Evolutionary conservation across 1,140 invertebrate species (phyloP).

Genomic region (Tribolium castaneum): DNA sequence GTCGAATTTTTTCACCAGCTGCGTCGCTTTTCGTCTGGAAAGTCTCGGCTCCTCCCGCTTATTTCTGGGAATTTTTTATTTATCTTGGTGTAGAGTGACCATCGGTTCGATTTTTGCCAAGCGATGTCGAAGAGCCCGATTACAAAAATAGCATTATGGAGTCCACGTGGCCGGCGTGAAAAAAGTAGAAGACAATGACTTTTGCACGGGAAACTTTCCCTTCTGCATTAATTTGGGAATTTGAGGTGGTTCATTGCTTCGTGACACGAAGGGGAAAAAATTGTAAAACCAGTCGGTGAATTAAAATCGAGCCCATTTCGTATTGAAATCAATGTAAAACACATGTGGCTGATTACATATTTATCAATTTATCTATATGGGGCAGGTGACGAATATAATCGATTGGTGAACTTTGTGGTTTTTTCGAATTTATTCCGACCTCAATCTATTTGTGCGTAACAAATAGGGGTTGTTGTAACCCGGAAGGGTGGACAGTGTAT

Average conservation of each 20-base stretch:
- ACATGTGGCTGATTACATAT: constrained; percentile 21
- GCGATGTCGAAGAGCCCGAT: background rate
- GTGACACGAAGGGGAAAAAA: background rate
- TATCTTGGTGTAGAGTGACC: background rate
- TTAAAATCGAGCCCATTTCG: background rate
- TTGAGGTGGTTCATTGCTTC: background rate
- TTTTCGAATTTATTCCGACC: constrained; percentile 15
- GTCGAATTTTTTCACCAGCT: background rate
- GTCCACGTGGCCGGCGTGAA: background rate
- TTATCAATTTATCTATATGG: constrained; percentile 31
- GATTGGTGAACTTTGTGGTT: constrained; percentile 27
- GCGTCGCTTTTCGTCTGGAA: background rate
- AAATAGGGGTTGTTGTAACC: background rate
- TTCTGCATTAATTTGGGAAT: constrained; percentile 12
- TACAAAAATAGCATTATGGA: constrained; percentile 7
- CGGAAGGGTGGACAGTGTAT: background rate
- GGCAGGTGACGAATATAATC: constrained; percentile 31
- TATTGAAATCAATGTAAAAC: constrained; percentile 7
- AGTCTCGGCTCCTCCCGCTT: background rate
- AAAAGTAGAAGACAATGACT: constrained; percentile 1
- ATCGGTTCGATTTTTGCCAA: constrained; percentile 8
- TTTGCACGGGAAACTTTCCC: constrained; percentile 18
- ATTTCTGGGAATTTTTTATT: constrained; percentile 14
- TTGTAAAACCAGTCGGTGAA: too few relatives aligned
- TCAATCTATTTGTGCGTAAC: background rate